These are phyloP conservation scores for Pluvialis apricaria DNA, from an alignment of 2,113 vertebrate species.

Conservation along the genomic window DNA sequence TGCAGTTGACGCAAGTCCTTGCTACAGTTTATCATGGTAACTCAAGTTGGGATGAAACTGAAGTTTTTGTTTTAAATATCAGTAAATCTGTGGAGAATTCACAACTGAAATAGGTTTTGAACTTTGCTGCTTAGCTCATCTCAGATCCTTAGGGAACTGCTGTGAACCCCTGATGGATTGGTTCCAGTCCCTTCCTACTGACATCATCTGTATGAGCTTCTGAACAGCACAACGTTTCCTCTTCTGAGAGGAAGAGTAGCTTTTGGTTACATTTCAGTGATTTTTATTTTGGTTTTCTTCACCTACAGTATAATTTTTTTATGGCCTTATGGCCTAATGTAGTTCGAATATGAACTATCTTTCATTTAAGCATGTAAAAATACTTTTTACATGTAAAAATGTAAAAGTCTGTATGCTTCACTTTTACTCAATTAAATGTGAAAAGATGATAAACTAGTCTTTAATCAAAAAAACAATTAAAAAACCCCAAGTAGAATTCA, in stretches of 20 bases:
- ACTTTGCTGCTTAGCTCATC: not conserved
- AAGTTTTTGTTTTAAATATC: not conserved
- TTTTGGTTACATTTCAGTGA: not conserved
- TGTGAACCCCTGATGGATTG: not conserved
- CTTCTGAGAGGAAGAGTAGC: not conserved
- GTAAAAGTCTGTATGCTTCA: not conserved
- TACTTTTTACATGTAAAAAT: not conserved
- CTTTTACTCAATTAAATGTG: not conserved
- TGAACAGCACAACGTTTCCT: accelerated
- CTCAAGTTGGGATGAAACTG: accelerated
- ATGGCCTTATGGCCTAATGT: not conserved
- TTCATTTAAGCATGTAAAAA: not conserved
- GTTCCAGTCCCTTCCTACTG: not conserved
- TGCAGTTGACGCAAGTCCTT: not conserved
- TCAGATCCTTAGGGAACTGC: not conserved
- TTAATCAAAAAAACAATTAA: not conserved
- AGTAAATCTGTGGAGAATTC: not conserved
- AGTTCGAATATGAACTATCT: not conserved
- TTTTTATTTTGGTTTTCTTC: not conserved
- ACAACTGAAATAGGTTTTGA: not conserved
- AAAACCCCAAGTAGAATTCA: not conserved
- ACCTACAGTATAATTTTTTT: not conserved
- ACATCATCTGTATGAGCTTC: not conserved
- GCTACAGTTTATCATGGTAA: not conserved
- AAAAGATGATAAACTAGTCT: not conserved